A percentile compares a stretch with the other conserved stretches of the same genome.
phyloP scores from a whole-genome alignment of 2,888 invertebrate species.

The Glyphotaelius pellucidus region DNA sequence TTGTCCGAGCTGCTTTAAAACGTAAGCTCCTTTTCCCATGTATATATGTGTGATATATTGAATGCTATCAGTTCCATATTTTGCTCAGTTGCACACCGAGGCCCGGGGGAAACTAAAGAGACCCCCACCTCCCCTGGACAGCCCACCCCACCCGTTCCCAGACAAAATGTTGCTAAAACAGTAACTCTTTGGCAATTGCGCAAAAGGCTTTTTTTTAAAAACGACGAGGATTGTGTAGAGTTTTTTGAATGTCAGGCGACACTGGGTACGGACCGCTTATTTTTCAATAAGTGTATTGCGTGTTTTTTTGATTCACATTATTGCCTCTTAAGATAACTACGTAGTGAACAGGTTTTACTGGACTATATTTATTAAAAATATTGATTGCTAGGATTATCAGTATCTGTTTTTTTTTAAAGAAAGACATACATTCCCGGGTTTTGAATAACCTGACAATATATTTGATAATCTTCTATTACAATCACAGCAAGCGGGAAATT shows the following conservation, averaged over 20 bases:
- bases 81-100: background rate
- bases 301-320: background rate
- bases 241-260: background rate
- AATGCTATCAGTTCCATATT: background rate
- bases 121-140: background rate
- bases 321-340: background rate
- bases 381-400: background rate
- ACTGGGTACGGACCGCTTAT: background rate
- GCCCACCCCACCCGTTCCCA: no score
- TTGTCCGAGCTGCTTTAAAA: background rate
- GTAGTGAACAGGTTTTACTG: background rate
- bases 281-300: background rate
- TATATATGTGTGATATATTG: background rate
- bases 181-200: background rate
- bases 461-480: no score
- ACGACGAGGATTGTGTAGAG: background rate
- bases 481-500: no score
- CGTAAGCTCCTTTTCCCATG: background rate
- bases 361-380: background rate
- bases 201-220: background rate
- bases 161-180: background rate
- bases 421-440: no score
- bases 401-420: no score
- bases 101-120: background rate
- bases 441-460: no score